phyloP scores from a whole-genome alignment of 2,113 vertebrate species.

The Hippocampus mohnikei region DNA sequence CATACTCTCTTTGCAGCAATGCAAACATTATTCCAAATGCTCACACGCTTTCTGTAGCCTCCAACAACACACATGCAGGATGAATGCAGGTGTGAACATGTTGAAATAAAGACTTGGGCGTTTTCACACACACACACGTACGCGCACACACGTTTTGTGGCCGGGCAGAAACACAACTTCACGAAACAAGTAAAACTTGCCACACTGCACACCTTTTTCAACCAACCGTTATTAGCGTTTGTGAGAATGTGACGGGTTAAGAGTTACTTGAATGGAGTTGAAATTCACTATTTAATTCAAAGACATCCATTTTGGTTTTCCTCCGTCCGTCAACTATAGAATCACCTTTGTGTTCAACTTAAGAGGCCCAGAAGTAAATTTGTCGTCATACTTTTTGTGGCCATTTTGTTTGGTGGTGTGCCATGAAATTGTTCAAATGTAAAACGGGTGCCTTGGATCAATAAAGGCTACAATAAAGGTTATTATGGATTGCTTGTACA shows the following conservation, averaged over 20 bases:
- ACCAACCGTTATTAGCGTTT: not conserved
- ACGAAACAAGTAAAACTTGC: constrained; percentile 5
- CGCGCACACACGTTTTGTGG: not conserved
- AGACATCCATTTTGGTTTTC: not conserved
- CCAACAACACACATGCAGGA: constrained; percentile 9
- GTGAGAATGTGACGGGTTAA: not conserved
- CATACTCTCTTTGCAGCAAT: constrained; percentile 12
- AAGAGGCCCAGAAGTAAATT: no score
- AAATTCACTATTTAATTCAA: not conserved
- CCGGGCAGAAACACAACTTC: not conserved
- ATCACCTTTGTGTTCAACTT: no score
- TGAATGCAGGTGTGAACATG: not conserved
- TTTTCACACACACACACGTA: not conserved
- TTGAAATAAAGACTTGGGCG: not conserved
- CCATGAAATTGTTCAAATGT: no score
- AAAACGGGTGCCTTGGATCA: no score
- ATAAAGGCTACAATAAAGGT: no score
- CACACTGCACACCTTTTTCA: not conserved
- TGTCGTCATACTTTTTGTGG: no score
- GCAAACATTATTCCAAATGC: constrained; percentile 30
- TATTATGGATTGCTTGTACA: no score
- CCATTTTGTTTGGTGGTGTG: no score
- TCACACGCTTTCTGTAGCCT: constrained; percentile 45
- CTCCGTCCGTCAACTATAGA: no score
- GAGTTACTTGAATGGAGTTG: not conserved